Base-by-base conservation (phyloP, 2,113 vertebrate genomes). In the Sylvilagus bachmani region DNA sequence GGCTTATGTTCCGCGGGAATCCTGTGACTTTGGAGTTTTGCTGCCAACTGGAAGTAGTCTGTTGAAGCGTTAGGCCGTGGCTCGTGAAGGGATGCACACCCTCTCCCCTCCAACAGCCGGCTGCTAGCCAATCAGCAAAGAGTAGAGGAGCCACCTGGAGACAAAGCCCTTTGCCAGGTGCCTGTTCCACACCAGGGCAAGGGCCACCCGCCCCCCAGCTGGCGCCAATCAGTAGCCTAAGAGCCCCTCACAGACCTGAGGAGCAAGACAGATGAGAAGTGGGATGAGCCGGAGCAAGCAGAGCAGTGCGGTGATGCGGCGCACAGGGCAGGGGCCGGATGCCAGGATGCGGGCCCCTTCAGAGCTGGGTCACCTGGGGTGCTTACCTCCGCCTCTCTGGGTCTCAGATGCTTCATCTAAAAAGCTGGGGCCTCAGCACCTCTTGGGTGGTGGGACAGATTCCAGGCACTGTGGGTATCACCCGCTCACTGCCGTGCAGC, bases 151-250 rank as follows among this genome's bases (percentile, higher is more conserved):
- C 3, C 22, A 38, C 10, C 88, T 19, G 31, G 38, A 74, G 67
- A 70, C 38, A 17, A 62, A 29, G 19, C 29, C 29, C 7, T 77
- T 51, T 86, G 33, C n/a, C 53, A 27, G 67, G 25, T 14, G 6
- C 17, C 16, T 14, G 6, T 1, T 21, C 33, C 66, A 29, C 5
- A 27, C 5, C 11, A 66, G 55, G 0, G n/a, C 38, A 0, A 58
- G 22, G 27, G 2, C 31, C 0, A 0, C 12, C 7, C 44, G 12
- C 6, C 19, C 19, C 53, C 13, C 13, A 24, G 2, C 7, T 3
- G 33, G 55, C 22, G 44, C 25, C 66, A n/a, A n/a, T 33, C 53
- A 25, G 51, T 22, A 12, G 78, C 31, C 7, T 1, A 7, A 49
- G 33, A 58, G 38, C 31, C 58, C 21, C 27, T 19, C n/a, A 49